Evolutionary conservation across 2,888 invertebrate genomes (phyloP).

Genomic region (Leptinotarsa rubiginosa): DNA sequence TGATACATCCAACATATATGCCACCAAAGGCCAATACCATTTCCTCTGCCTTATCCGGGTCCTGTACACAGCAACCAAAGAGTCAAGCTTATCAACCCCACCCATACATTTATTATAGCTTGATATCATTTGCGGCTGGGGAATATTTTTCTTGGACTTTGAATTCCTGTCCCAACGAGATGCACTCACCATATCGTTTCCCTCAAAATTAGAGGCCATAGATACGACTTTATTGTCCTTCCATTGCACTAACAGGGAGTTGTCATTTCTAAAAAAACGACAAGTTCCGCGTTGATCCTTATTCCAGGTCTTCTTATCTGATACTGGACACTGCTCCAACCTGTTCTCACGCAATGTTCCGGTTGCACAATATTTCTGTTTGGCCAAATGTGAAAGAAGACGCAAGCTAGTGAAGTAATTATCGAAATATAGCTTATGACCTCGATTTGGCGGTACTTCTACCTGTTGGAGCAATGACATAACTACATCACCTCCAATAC

Average conservation of each 20-base stretch:
- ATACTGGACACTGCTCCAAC: conserved; percentile 17
- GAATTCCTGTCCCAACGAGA: too few relatives aligned
- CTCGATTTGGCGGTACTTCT: conserved; percentile 7
- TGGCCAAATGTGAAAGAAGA: conserved; percentile 12
- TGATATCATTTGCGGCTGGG: too few relatives aligned
- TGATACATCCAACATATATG: too few relatives aligned
- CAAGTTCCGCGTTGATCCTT: conserved; percentile 13
- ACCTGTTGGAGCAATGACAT: conserved; percentile 17
- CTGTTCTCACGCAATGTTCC: conserved; percentile 14
- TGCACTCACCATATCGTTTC: conserved; percentile 15
- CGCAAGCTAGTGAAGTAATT: conserved; percentile 18
- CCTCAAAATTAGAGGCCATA: conserved; percentile 23
- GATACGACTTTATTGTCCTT: conserved; percentile 23
- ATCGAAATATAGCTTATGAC: conserved; percentile 20
- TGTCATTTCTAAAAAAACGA: not conserved
- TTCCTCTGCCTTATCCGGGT: too few relatives aligned
- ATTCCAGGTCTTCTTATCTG: conserved; percentile 24
- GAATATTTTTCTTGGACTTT: too few relatives aligned
- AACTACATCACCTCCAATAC: conserved; percentile 28
- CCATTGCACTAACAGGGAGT: conserved; percentile 23
- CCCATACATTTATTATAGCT: too few relatives aligned
- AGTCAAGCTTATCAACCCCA: too few relatives aligned
- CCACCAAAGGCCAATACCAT: too few relatives aligned
- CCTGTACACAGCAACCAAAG: too few relatives aligned
- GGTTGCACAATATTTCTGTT: conserved; percentile 11